Base-by-base conservation (phyloP, 2,113 vertebrate species). In the Cnemophilus loriae region DNA sequence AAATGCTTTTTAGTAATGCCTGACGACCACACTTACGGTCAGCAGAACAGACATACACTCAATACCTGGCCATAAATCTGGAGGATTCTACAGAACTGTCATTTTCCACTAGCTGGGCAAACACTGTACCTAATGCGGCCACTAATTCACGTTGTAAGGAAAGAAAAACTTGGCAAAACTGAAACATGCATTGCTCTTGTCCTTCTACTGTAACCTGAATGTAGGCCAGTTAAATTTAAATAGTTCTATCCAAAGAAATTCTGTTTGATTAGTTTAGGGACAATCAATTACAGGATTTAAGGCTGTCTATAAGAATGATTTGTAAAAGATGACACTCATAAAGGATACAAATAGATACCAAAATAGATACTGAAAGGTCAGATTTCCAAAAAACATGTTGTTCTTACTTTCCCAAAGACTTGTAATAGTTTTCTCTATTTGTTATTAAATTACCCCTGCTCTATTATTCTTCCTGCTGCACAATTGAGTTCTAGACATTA, bases 1-100 rank as follows among this genome's bases (percentile, higher is more conserved):
- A 61, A 83, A 74, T 10, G 13, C 32, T 69, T 70, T 80, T 74
- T 15, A 30, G n/a, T 7, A 70, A 15, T 33, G n/a, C 17, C n/a
- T 86, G 70, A 68, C 80, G 69, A 57, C 33, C 4, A 7, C 33
- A 49, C 14, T 47, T 30, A 47, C 2, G 9, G 50, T 50, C 7
- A 2, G 73, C 47, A 53, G 12, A n/a, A 33, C 64, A 70, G 77
- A 53, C 19, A 11, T 7, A 16, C 16, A 16, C 27, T 77, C 27
- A 1, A 11, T 32, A 27, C 35, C 44, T 47, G 37, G 6, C 53
- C 17, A 10, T 47, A 79, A 50, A 49, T 16, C 65, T 0, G 0
- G 41, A 84, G 16, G 13, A 70, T 59, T 67, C 60, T 35, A 16
- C 13, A 73, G 26, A 0, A 1, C 37, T 89, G 57, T 10, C 20